These are phyloP conservation scores for Zootoca vivipara DNA, from an alignment of 2,113 vertebrate species.

Conservation along the genomic window DNA sequence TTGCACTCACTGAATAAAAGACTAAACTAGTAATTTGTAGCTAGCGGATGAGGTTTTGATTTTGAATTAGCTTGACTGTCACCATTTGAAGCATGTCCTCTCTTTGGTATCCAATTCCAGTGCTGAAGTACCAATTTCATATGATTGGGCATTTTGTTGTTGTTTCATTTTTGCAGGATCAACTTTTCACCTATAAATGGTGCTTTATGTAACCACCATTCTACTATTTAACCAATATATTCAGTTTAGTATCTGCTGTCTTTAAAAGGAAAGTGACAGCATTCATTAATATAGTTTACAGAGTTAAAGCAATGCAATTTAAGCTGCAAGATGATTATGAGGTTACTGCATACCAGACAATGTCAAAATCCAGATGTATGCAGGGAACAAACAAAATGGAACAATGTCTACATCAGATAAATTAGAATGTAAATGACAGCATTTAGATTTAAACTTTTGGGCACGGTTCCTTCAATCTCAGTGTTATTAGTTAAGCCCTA, in stretches of 20 bases:
- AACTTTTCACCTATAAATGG: too few species aligned
- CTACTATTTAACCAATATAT: too few species aligned
- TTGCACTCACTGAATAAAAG: not conserved
- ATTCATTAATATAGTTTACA: not conserved
- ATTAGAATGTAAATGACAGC: not conserved
- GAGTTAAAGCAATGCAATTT: not conserved
- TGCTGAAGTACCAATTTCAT: too few species aligned
- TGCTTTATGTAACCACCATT: too few species aligned
- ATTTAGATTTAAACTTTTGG: not conserved
- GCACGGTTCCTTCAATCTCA: slow-evolving; percentile 3
- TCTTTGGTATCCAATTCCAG: too few species aligned
- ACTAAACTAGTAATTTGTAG: not conserved
- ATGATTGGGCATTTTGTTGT: too few species aligned
- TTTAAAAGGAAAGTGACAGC: not conserved
- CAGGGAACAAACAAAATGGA: not conserved
- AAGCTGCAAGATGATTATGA: not conserved
- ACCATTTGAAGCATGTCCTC: too few species aligned
- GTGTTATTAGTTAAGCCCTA: not conserved
- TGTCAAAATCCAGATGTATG: not conserved
- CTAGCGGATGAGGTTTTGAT: not conserved
- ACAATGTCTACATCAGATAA: not conserved
- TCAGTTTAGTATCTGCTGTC: not conserved
- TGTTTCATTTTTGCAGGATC: too few species aligned
- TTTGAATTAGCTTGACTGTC: not conserved
- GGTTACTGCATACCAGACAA: not conserved